A percentile compares a stretch with the other conserved stretches of the same genome.
Conservation (phyloP, 2,888 invertebrate genomes). For the Sinohyriopsis cumingii region DNA sequence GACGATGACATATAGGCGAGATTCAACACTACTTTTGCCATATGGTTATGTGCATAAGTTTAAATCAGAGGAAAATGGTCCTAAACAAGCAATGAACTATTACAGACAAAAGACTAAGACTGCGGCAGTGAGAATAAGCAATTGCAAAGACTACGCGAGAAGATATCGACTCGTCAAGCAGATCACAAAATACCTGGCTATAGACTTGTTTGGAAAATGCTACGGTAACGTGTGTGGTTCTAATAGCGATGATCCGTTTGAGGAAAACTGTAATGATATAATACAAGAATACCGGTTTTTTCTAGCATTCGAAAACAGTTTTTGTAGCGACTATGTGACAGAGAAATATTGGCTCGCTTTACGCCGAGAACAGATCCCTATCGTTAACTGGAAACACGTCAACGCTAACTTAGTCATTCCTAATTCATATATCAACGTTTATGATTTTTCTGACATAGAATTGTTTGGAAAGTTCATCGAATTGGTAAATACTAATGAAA, state of each 20-base stretch:
- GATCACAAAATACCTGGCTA: background rate
- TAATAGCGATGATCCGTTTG: background rate
- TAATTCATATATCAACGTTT: slow-evolving; percentile 22
- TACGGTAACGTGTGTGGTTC: slow-evolving; percentile 16
- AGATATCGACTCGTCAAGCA: slow-evolving; percentile 8
- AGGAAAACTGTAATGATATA: slow-evolving; percentile 22
- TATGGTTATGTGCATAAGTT: slow-evolving; percentile 29
- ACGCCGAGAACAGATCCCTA: slow-evolving; percentile 33
- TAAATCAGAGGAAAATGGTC: slow-evolving; percentile 13
- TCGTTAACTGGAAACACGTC: slow-evolving; percentile 35
- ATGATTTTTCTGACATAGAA: slow-evolving; percentile 20
- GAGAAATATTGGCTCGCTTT: slow-evolving; percentile 46
- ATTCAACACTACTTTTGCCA: slow-evolving; percentile 37
- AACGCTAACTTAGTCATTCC: slow-evolving; percentile 10
- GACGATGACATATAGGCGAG: slow-evolving; percentile 42
- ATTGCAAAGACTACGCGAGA: slow-evolving; percentile 1
- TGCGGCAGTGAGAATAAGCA: slow-evolving; percentile 6
- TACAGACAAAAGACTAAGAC: slow-evolving; percentile 9
- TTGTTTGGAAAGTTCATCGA: slow-evolving; percentile 26
- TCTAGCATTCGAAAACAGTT: slow-evolving; percentile 41
- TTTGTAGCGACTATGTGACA: slow-evolving; percentile 44
- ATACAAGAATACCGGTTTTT: slow-evolving; percentile 42
- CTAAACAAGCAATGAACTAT: slow-evolving; percentile 15
- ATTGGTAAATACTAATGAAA: slow-evolving; percentile 25
- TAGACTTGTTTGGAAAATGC: slow-evolving; percentile 45